Base-by-base conservation (phyloP, 2,113 vertebrate genomes). In the Istiophorus platypterus region DNA sequence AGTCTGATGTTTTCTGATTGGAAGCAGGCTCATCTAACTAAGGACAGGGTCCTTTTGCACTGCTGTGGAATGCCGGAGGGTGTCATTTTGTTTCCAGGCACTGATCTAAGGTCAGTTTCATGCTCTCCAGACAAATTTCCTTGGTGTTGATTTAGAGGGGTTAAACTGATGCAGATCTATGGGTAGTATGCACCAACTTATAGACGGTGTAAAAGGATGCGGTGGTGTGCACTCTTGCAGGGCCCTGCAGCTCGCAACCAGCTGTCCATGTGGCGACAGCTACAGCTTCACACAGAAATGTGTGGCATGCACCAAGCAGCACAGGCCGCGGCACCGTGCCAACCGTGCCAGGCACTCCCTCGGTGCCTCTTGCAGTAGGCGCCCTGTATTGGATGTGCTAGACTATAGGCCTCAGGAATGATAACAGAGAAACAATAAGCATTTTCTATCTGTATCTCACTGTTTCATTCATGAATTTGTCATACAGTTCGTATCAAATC, bases 221-320 rank as follows among this genome's bases (percentile, higher is more conserved):
- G 82, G 71, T 31, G 74, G 82, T 81, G 67, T 80, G 75, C 26
- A 61, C 84, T 91, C 92, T 93, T 86, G 0, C 75, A 57, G 13
- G 81, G 59, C 77, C 57, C 65, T 78, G 70, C 65, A 78, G 87
- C 90, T 88, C 89, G 39, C 91, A 93, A 92, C 93, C 95, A 96
- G 95, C 95, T 96, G 95, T 95, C 94, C 90, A 94, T 88, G 86
- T 94, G 94, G 85, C 92, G 92, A 95, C 94, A 95, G 92, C 92
- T 93, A 82, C 81, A 89, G 95, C 87, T 91, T 90, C 91, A 89
- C 91, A 86, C 94, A 94, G 91, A 91, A 94, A 87, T 91, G 93
- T 93, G 89, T 93, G 91, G 93, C 92, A 95, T 95, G 88, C 94
- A 92, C 88, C 84, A 88, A 82, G 88, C 84, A 85, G 80, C 29